phyloP scores from a whole-genome alignment of 2,888 invertebrate genomes.

The Caenorhabditis sp. region DNA sequence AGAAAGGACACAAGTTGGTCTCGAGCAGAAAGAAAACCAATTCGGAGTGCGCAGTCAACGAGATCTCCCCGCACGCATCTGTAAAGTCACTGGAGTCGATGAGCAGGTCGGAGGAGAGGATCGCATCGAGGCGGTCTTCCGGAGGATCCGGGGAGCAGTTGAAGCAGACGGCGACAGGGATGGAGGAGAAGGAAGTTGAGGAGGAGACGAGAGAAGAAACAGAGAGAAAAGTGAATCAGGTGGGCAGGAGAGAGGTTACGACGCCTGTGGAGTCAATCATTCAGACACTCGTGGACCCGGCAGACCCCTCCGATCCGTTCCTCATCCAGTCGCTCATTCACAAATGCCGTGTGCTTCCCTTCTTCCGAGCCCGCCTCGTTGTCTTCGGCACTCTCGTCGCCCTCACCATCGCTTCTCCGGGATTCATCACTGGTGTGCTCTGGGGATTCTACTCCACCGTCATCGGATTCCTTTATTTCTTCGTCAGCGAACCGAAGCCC shows the following conservation, averaged over 20 bases:
- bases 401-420: slow-evolving; percentile 63
- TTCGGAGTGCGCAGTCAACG: slow-evolving; percentile 32
- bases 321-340: slow-evolving; percentile 58
- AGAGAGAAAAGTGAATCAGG: slow-evolving; percentile 4
- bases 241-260: not conserved
- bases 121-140: slow-evolving; percentile 30
- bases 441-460: slow-evolving; percentile 74
- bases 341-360: slow-evolving; percentile 63
- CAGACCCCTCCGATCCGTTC: slow-evolving; percentile 49
- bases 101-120: slow-evolving; percentile 32
- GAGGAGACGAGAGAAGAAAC: not conserved
- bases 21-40: slow-evolving; percentile 58
- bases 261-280: not conserved
- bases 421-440: slow-evolving; percentile 70
- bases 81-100: slow-evolving; percentile 40
- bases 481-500: slow-evolving; percentile 74
- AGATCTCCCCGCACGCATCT: slow-evolving; percentile 28
- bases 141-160: slow-evolving; percentile 25
- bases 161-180: not conserved
- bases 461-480: slow-evolving; percentile 72
- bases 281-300: slow-evolving; percentile 32
- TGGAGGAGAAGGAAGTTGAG: not conserved
- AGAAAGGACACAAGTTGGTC: slow-evolving; percentile 60
- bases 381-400: slow-evolving; percentile 62
- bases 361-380: slow-evolving; percentile 62